Conservation (phyloP, 2,888 invertebrate species). For the Clistopyga incitator region DNA sequence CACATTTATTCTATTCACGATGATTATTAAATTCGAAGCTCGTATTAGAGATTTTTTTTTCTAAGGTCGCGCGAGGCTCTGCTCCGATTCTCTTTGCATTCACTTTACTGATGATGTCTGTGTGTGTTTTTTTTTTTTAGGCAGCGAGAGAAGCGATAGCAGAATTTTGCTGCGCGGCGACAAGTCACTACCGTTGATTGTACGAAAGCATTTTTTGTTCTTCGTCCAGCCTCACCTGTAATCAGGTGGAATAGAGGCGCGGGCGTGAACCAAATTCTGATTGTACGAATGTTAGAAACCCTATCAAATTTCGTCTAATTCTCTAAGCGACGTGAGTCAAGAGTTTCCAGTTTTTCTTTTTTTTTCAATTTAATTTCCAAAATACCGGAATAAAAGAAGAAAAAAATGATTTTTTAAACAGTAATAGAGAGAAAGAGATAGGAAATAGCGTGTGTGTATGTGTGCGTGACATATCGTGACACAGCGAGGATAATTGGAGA, state of each 20-base stretch:
- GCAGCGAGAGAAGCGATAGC: conserved; percentile 55
- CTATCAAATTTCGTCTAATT: conserved; percentile 25
- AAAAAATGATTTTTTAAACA: neutral
- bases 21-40: conserved; percentile 55
- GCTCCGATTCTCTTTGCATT: conserved; percentile 45
- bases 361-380: neutral
- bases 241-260: conserved; percentile 28
- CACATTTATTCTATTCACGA: conserved; percentile 50
- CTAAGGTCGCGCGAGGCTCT: conserved; percentile 54
- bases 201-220: conserved; percentile 79
- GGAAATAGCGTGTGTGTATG: conserved; percentile 27
- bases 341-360: neutral
- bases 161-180: conserved; percentile 67
- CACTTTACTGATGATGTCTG: neutral
- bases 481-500: conserved; percentile 34
- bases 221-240: conserved; percentile 31
- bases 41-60: conserved; percentile 59
- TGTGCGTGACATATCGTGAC: conserved; percentile 45
- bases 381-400: conserved; percentile 1
- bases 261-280: conserved; percentile 56
- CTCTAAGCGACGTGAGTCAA: conserved; percentile 21
- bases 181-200: conserved; percentile 81
- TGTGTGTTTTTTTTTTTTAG: neutral
- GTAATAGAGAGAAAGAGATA: conserved; percentile 12
- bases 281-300: conserved; percentile 64